phyloP scores from a whole-genome alignment of 2,888 invertebrate genomes.

The Eilema griseolum region DNA sequence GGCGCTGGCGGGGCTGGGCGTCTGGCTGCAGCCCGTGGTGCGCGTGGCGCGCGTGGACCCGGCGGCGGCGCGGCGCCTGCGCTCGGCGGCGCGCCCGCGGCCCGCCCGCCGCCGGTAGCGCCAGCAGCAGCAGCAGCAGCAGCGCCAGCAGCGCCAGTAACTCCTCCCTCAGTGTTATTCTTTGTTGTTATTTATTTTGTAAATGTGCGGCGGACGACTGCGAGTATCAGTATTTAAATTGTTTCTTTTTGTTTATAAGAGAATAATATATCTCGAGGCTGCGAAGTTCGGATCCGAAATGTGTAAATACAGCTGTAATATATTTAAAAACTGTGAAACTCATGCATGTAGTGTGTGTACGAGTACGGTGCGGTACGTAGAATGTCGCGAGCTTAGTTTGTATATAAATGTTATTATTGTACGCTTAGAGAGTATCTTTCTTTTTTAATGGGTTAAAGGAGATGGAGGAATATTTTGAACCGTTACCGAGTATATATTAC shows the following conservation, averaged over 20 bases:
- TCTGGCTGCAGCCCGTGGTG: conserved; percentile 89
- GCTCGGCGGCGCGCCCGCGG: conserved; percentile 67
- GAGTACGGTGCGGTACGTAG: conserved; percentile 64
- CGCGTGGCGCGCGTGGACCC: conserved; percentile 89
- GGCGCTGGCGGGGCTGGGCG: conserved; percentile 65
- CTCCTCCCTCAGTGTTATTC: conserved; percentile 12
- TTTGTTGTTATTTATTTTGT: conserved; percentile 59
- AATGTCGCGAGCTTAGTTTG: conserved; percentile 76
- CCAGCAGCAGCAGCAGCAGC: no score
- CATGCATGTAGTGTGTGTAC: conserved; percentile 57
- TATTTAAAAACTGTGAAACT: conserved; percentile 53
- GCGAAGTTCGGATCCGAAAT: conserved; percentile 45
- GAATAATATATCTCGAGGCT: conserved; percentile 59
- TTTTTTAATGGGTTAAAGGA: conserved; percentile 59
- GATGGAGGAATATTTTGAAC: conserved; percentile 47
- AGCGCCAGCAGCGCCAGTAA: conserved; percentile 66
- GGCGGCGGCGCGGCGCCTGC: conserved; percentile 66
- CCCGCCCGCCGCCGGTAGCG: conserved; percentile 65
- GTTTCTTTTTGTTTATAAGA: conserved; percentile 51
- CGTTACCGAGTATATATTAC: conserved; percentile 23
- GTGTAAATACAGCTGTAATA: conserved; percentile 63
- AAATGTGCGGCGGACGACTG: conserved; percentile 47
- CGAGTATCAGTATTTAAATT: conserved; percentile 62
- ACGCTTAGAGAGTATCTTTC: conserved; percentile 72
- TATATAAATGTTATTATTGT: conserved; percentile 76